These are phyloP conservation scores for Rousettus leschenaultii DNA, from an alignment of 2,113 vertebrate species.

Conservation along the genomic window DNA sequence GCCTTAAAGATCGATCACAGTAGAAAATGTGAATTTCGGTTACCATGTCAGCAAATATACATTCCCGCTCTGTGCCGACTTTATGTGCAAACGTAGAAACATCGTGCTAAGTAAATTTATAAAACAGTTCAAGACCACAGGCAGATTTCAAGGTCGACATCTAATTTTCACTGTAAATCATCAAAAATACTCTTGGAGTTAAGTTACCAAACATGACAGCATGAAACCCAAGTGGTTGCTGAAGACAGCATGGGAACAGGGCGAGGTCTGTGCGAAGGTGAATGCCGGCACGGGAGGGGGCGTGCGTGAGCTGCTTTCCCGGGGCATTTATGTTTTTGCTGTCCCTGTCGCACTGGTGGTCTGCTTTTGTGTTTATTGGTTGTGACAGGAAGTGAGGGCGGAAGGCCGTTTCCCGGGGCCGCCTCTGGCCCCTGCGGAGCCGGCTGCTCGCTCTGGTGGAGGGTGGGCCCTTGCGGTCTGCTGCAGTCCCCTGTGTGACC, in stretches of 20 bases:
- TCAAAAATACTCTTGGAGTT: not conserved
- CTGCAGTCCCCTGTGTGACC: too few species aligned
- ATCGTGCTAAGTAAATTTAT: not conserved
- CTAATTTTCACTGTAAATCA: not conserved
- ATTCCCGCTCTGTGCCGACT: not conserved
- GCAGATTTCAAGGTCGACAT: not conserved
- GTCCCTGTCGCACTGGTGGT: not conserved
- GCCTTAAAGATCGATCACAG: too few species aligned
- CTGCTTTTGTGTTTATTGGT: not conserved
- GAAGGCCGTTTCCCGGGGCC: too few species aligned
- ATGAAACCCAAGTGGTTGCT: not conserved
- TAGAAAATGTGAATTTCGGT: not conserved
- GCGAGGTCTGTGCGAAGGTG: not conserved
- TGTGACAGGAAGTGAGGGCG: not conserved
- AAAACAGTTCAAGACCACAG: not conserved
- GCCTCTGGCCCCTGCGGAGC: too few species aligned
- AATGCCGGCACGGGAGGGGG: too few species aligned
- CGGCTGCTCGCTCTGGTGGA: not conserved
- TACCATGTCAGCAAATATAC: rapidly evolving
- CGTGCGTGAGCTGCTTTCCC: not conserved
- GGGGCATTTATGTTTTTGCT: too few species aligned
- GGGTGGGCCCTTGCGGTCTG: too few species aligned
- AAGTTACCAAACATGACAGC: not conserved
- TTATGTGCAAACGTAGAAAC: rapidly evolving
- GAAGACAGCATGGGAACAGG: not conserved